Base-by-base conservation (phyloP, 2,888 invertebrate genomes). In the Ennomos erosarius region DNA sequence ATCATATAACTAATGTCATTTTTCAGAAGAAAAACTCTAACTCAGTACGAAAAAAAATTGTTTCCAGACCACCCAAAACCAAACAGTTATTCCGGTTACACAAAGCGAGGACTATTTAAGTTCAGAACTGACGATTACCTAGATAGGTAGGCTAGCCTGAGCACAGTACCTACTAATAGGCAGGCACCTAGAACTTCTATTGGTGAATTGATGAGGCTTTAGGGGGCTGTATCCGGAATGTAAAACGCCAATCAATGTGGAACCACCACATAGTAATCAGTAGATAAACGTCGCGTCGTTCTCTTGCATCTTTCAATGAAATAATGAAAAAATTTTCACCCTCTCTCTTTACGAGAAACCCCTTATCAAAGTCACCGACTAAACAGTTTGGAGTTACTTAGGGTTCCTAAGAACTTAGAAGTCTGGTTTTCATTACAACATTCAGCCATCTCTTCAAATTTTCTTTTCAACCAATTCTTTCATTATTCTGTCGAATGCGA, bases 221-320 rank as follows among this genome's bases (percentile, higher is more conserved):
- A 64, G 62, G 57, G 62, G 36, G 55, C 62, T 55, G 53, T 56
- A 65, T 65, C 11, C 37, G 39, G 44, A 75, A 83, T 83, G 82
- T 81, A 82, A 83, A 84, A 76, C 69, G 76, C 78, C 87, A 87
- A 87, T 87, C 85, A 87, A 80, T 72, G 73, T 67, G 69, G 67
- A 68, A 69, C 72, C 63, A 71, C 67, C 65, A 54, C 62, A n/a
- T n/a, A 65, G 63, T 65, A 62, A 16, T 59, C 73, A 79, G 26
- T 84, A 80, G 61, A 75, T 83, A 82, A 83, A 69, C 68, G 82
- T 78, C 81, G 55, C 68, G 82, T 78, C 81, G 55, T 59, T 65
- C 62, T n/a, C 5, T 37, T 8, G 38, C n/a, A 34, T 51, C 51
- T 42, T 13, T 12, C n/a, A 10, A 38, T 38, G n/a, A n/a, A n/a